Evolutionary conservation across 1,140 invertebrate species (phyloP), one percentile per base, ranked within the genome.

Genomic region (Drosophila tropicalis): DNA sequence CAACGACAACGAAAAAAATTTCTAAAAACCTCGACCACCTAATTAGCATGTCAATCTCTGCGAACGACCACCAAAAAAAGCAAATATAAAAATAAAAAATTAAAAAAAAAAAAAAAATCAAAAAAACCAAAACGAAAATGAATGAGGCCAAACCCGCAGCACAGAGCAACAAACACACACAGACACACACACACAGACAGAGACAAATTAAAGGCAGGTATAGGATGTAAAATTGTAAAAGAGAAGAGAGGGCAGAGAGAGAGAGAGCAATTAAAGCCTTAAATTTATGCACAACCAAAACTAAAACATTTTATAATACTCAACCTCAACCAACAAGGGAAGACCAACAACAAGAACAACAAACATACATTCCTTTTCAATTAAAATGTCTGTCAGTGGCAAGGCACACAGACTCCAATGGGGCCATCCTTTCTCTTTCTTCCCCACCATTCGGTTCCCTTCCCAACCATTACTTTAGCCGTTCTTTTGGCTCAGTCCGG

Each of bases 281-380:
- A 76, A 86, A 86, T 87, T 87, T 82, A 86, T 85, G 81, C 75
- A 83, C 63, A 82, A 56, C 62, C 55, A 62, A 74, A 71, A 82
- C 70, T 61, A 78, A 76, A 72, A 86, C 69, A 86, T 71, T 87
- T 72, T 87, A 83, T 83, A 68, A 64, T 41, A 57, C 67, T 67
- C 68, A 60, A 67, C 65, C 71, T 64, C 61, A 62, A 29, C 41
- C 3, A 41, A 62, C 34, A 62, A 39, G 36, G 36, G 36, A 13
- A 39, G 36, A 39, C 10, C 62, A 67, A 67, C 70, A 62, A 54
- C 54, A 67, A 63, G 67, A n/a, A 57, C 39, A 17, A 71, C 65
- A 72, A 65, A 64, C 72, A 71, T 70, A 63, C 83, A 83, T 89
- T 83, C 76, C 79, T 83, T 87, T 87, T 87, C 83, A 87, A 87